These are phyloP conservation scores for Drosophila mauritiana DNA, from an alignment of 1,140 invertebrate species.

Conservation along the genomic window DNA sequence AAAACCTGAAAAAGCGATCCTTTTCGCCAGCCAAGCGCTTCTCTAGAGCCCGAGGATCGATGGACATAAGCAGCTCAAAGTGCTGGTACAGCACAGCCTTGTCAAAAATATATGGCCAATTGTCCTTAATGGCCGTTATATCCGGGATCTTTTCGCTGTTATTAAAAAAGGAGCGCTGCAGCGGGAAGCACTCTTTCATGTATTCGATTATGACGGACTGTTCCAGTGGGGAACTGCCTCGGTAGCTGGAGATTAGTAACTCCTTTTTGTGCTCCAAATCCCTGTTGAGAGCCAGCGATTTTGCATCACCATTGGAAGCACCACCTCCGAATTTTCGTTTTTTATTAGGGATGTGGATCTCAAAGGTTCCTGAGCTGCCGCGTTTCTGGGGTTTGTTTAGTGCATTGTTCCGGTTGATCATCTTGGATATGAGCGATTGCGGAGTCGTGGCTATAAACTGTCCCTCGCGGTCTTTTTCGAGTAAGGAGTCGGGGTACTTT, in stretches of 20 bases:
- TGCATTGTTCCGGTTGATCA: conserved; percentile 72
- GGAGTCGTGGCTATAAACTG: conserved; percentile 74
- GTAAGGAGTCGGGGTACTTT: conserved; percentile 68
- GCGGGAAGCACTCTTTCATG: conserved; percentile 74
- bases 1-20: conserved; percentile 70
- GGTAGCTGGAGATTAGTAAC: conserved; percentile 58
- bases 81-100: conserved; percentile 68
- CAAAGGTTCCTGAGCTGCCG: conserved; percentile 51
- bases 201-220: conserved; percentile 50
- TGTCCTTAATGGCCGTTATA: conserved; percentile 70
- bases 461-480: conserved; percentile 73
- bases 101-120: conserved; percentile 75
- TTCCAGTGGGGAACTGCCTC: conserved; percentile 53
- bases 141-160: conserved; percentile 74
- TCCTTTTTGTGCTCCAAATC: conserved; percentile 70
- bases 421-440: conserved; percentile 71
- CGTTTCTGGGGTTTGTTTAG: conserved; percentile 69
- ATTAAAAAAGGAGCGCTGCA: conserved; percentile 71
- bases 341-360: conserved; percentile 58
- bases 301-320: conserved; percentile 58
- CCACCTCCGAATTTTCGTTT: conserved; percentile 58
- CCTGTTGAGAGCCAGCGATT: conserved; percentile 41
- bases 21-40: conserved; percentile 56
- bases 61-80: conserved; percentile 75
- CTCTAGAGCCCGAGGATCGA: conserved; percentile 63